These are phyloP conservation scores for Epizoanthus stellaris DNA, from an alignment of 92 coral and sea anemone species.

Conservation along the genomic window DNA sequence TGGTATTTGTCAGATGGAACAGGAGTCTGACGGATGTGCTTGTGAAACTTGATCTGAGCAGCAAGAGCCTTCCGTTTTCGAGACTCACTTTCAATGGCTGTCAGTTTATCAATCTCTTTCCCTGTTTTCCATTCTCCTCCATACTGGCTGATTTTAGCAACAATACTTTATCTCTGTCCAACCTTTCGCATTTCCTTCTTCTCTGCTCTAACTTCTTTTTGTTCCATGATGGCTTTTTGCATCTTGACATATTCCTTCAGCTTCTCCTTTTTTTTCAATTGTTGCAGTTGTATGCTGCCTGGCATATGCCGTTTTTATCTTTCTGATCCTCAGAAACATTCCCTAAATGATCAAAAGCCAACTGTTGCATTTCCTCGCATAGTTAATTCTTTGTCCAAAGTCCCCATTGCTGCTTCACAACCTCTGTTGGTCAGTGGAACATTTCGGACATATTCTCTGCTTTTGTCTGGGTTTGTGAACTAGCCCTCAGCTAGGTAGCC, in stretches of 20 bases:
- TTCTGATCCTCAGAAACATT: conserved; percentile 7
- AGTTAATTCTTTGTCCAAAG: not conserved
- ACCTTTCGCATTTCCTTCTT: not conserved
- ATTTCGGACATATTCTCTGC: conserved; percentile 24
- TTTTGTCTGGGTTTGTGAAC: not conserved
- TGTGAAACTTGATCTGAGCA: not conserved
- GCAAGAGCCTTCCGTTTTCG: conserved; percentile 7
- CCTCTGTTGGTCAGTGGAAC: conserved; percentile 24
- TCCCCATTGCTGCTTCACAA: conserved; percentile 31
- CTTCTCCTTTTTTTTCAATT: conserved; percentile 9
- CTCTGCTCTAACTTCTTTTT: not conserved
- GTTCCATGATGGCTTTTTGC: conserved; percentile 3
- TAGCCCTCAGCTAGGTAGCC: conserved; percentile 10
- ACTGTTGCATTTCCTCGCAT: not conserved
- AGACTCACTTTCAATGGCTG: not conserved
- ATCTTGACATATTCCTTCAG: conserved; percentile 8
- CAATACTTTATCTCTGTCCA: not conserved
- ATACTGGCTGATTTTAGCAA: conserved; percentile 15
- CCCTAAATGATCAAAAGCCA: conserved; percentile 28
- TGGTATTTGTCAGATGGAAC: conserved; percentile 1
- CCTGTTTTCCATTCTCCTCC: conserved; percentile 6
- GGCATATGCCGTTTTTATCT: conserved; percentile 21
- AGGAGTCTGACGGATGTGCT: conserved; percentile 15
- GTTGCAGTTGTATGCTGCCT: conserved; percentile 1
- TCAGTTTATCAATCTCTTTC: not conserved